Conservation (phyloP, 2,113 vertebrate genomes). For the Cottus gobio region DNA sequence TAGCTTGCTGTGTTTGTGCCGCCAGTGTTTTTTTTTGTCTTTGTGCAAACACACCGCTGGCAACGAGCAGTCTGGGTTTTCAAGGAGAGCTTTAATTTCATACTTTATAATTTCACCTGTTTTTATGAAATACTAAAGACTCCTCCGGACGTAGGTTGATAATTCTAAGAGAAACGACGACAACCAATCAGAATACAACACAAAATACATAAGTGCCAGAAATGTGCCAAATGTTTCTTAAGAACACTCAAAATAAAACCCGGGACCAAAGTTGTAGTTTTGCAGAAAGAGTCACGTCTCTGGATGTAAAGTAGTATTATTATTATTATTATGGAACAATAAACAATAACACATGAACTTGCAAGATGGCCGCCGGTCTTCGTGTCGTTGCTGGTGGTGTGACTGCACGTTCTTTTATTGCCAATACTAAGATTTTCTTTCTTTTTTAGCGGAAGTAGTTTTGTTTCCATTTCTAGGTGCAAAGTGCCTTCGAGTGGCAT, state of each 20-base stretch:
- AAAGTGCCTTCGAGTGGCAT: slow-evolving; percentile 40
- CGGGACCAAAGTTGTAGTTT: background rate
- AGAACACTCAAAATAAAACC: background rate
- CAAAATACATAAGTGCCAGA: too few species aligned
- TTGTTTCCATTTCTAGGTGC: background rate
- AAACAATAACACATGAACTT: background rate
- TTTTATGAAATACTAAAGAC: background rate
- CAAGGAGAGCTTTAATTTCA: too few species aligned
- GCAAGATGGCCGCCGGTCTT: background rate
- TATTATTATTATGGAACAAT: too few species aligned
- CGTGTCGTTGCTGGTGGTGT: background rate
- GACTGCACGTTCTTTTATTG: background rate
- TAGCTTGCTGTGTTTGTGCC: slow-evolving; percentile 41
- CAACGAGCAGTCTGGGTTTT: background rate
- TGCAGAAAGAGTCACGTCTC: too few species aligned
- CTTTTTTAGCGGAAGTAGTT: background rate
- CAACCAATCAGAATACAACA: too few species aligned
- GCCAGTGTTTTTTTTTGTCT: background rate
- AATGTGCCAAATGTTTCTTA: background rate
- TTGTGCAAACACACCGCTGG: background rate
- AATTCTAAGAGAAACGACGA: background rate
- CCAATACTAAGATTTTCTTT: background rate
- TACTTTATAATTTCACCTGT: too few species aligned
- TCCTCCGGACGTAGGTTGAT: too few species aligned
- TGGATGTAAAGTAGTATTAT: too few species aligned